Conservation (phyloP, 2,888 invertebrate species). For the Hofmannophila pseudospretella region DNA sequence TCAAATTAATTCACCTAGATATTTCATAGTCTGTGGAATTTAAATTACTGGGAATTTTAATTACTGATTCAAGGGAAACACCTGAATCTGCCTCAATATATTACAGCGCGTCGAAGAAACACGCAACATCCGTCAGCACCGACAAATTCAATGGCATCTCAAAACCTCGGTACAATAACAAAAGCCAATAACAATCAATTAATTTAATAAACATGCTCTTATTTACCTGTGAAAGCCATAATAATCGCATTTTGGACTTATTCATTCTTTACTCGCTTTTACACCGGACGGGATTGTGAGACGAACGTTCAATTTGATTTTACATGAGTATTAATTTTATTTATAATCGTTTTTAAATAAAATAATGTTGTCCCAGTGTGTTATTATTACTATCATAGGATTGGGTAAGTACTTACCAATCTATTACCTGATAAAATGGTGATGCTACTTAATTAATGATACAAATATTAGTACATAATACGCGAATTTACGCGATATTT, state of each 20-base stretch:
- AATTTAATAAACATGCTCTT: slow-evolving; percentile 12
- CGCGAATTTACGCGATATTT: too few relatives aligned
- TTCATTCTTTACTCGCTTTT: neutral
- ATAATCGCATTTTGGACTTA: slow-evolving; percentile 6
- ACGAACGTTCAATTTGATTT: neutral
- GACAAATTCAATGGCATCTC: neutral
- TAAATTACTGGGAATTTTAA: too few relatives aligned
- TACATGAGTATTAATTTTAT: neutral
- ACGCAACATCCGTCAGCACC: neutral
- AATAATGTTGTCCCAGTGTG: neutral
- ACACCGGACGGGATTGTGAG: neutral
- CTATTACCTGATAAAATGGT: too few relatives aligned
- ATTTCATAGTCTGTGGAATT: too few relatives aligned
- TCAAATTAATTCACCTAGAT: too few relatives aligned
- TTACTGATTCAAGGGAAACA: too few relatives aligned
- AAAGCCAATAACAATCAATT: slow-evolving; percentile 5
- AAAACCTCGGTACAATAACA: neutral
- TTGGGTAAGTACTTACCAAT: neutral
- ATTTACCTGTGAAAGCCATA: slow-evolving; percentile 7
- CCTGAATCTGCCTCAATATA: too few relatives aligned
- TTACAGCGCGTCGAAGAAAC: too few relatives aligned
- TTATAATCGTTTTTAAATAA: too few relatives aligned
- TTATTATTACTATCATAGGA: neutral
- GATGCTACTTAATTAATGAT: too few relatives aligned
- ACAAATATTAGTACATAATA: too few relatives aligned